Evolutionary conservation across 2,888 invertebrate species (phyloP).

Genomic region (Ophioninae sp.): DNA sequence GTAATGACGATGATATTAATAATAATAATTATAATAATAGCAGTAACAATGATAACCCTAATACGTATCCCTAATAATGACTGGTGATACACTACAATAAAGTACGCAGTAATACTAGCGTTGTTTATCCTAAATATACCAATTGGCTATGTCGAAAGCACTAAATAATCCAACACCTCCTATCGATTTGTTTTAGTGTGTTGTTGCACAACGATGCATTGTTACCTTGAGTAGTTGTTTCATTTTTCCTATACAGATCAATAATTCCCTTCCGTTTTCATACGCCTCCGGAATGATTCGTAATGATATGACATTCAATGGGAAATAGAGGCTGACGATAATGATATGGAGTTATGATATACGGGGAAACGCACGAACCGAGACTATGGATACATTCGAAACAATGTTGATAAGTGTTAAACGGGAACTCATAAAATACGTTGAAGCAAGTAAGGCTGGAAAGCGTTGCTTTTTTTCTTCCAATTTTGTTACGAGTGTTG

Average conservation of each 20-base stretch:
- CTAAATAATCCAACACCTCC: conserved; percentile 63
- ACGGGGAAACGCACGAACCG: conserved; percentile 56
- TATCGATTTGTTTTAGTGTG: conserved; percentile 20
- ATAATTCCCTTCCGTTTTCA: conserved; percentile 50
- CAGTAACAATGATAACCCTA: conserved; percentile 20
- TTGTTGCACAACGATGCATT: conserved; percentile 27
- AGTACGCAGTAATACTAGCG: conserved; percentile 65
- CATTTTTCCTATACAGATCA: conserved; percentile 68
- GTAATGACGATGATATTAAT: conserved; percentile 34
- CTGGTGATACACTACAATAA: conserved; percentile 57
- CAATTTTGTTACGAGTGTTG: background rate
- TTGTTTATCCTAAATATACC: conserved; percentile 67
- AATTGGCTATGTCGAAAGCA: conserved; percentile 73
- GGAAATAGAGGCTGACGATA: conserved; percentile 68
- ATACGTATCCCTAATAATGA: conserved; percentile 52
- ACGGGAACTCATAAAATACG: background rate
- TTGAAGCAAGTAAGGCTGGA: background rate
- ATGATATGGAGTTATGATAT: conserved; percentile 74
- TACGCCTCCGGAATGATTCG: conserved; percentile 46
- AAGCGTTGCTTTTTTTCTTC: background rate
- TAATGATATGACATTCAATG: conserved; percentile 75
- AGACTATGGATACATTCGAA: background rate
- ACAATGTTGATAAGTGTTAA: background rate
- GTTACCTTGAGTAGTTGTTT: conserved; percentile 43
- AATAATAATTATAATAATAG: conserved; percentile 40